These are phyloP conservation scores for Epicauta chinensis DNA, from an alignment of 1,140 invertebrate genomes.

Conservation along the genomic window DNA sequence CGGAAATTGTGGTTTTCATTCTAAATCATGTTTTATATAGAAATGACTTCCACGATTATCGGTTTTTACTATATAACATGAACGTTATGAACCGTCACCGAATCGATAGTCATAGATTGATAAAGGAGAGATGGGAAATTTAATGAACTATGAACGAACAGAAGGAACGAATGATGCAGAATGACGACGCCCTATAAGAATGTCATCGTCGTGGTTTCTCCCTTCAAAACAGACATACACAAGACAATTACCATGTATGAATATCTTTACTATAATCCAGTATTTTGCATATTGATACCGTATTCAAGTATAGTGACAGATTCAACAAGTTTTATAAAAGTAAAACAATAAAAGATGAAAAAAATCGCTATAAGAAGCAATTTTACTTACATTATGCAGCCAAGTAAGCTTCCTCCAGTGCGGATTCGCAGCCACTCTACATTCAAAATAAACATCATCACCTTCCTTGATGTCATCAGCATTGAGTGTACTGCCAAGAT, in stretches of 20 bases:
- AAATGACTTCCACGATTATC: constrained; percentile 22
- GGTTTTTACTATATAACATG: constrained; percentile 16
- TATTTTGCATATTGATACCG: too few species aligned
- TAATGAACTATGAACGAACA: constrained; percentile 38
- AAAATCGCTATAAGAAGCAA: too few species aligned
- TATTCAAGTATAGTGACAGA: too few species aligned
- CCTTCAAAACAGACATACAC: too few species aligned
- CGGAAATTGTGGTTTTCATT: constrained; percentile 9
- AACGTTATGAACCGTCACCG: constrained; percentile 21
- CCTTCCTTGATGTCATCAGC: constrained; percentile 86
- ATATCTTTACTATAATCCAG: too few species aligned
- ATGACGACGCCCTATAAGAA: neutral
- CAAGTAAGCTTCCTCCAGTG: constrained; percentile 77
- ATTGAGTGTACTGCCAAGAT: constrained; percentile 76
- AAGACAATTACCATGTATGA: too few species aligned
- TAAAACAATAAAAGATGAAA: too few species aligned
- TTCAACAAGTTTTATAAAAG: too few species aligned
- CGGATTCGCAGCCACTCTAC: constrained; percentile 83
- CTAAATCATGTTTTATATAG: neutral
- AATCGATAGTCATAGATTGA: constrained; percentile 36
- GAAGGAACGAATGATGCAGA: constrained; percentile 34
- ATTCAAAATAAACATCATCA: constrained; percentile 90
- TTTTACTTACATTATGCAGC: constrained; percentile 72
- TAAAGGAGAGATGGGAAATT: constrained; percentile 36
- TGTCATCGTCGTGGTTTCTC: too few species aligned